These are phyloP conservation scores for Phodopus roborovskii DNA, from an alignment of 2,113 vertebrate genomes.

Conservation along the genomic window DNA sequence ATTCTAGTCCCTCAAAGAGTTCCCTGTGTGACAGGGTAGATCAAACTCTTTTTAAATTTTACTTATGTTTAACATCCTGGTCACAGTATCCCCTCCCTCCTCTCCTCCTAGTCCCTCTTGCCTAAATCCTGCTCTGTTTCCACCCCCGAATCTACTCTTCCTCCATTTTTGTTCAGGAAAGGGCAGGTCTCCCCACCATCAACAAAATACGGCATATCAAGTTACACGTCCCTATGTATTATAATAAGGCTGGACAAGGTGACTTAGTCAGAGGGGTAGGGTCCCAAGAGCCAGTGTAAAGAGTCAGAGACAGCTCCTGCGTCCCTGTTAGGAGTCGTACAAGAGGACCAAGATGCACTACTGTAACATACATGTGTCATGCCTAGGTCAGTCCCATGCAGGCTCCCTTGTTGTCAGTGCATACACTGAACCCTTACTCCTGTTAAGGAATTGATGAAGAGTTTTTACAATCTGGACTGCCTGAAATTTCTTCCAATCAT, in stretches of 20 bases:
- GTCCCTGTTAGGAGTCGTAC: background rate
- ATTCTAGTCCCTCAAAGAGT: background rate
- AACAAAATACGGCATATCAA: background rate
- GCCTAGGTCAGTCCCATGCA: background rate
- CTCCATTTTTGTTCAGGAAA: background rate
- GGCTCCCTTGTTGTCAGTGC: background rate
- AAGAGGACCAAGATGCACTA: background rate
- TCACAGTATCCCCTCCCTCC: background rate
- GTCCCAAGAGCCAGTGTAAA: background rate
- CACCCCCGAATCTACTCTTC: background rate
- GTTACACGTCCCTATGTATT: background rate
- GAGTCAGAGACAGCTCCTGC: background rate
- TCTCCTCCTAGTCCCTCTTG: background rate
- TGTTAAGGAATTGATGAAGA: background rate
- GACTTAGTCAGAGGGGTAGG: background rate
- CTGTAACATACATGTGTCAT: background rate
- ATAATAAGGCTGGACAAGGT: background rate
- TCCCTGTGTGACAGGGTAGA: background rate
- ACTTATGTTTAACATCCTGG: background rate
- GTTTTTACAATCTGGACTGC: background rate
- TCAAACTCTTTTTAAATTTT: background rate
- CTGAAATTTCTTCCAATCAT: background rate
- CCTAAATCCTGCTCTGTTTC: too few species aligned
- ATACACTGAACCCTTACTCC: background rate
- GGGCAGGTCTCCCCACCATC: background rate